Percentiles rank a stretch among this genome's conserved stretches.
Evolutionary conservation across 2,113 vertebrate genomes (phyloP).

Genomic region (Dasyprocta punctata): DNA sequence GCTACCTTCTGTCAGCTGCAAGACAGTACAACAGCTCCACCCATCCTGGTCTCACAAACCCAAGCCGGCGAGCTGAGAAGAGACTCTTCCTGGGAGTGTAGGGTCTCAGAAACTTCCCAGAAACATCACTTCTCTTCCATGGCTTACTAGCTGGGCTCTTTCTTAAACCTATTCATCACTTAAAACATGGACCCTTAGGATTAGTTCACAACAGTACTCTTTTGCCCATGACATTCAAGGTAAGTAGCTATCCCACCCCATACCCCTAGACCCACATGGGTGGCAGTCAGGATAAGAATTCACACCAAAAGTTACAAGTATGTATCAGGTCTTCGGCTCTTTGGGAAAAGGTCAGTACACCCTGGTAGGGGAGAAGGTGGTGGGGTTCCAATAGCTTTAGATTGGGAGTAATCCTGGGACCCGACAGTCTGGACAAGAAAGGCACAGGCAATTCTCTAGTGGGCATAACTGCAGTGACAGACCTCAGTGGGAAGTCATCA

Average conservation of each 20-base stretch:
- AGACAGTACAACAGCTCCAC: background rate
- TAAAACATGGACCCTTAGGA: background rate
- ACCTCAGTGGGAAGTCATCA: background rate
- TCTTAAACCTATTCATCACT: background rate
- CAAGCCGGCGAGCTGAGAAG: background rate
- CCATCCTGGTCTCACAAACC: background rate
- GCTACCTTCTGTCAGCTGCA: background rate
- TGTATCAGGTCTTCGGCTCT: background rate
- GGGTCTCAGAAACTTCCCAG: background rate
- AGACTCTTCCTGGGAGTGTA: background rate
- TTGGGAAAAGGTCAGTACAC: background rate
- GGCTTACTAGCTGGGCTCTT: background rate
- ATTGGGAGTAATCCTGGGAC: background rate
- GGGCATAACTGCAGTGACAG: background rate
- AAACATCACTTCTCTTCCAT: background rate
- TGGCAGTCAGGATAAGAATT: background rate
- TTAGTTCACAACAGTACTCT: background rate
- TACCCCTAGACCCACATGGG: background rate
- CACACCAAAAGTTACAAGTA: background rate
- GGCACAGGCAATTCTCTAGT: background rate
- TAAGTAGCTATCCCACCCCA: background rate
- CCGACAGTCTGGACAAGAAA: background rate
- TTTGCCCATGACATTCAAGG: background rate
- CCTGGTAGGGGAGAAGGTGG: background rate
- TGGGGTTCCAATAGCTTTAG: fast-evolving